phyloP scores from a whole-genome alignment of 2,888 invertebrate genomes.

The Netelia fuscicornis region DNA sequence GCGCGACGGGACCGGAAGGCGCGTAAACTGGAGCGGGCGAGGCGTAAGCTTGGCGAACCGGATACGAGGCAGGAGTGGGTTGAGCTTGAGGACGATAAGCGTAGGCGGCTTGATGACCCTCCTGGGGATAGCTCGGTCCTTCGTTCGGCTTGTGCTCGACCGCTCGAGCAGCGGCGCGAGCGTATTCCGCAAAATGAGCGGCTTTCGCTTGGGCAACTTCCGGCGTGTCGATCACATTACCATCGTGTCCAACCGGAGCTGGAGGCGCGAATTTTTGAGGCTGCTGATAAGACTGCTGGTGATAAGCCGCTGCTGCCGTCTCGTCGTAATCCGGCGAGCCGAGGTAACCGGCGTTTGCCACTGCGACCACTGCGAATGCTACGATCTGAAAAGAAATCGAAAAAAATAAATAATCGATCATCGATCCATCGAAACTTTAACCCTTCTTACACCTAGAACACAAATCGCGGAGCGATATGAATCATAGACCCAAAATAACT shows the following conservation, averaged over 20 bases:
- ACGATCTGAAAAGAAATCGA: slow-evolving; percentile 75
- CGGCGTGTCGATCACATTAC: slow-evolving; percentile 84
- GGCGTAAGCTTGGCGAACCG: slow-evolving; percentile 66
- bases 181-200: slow-evolving; percentile 83
- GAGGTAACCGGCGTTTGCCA: slow-evolving; percentile 77
- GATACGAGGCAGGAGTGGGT: slow-evolving; percentile 63
- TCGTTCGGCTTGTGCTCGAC: slow-evolving; percentile 76
- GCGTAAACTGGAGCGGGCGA: slow-evolving; percentile 71
- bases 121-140: slow-evolving; percentile 66
- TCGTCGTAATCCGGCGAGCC: slow-evolving; percentile 72
- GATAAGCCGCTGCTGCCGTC: slow-evolving; percentile 52
- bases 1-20: slow-evolving; percentile 54
- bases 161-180: slow-evolving; percentile 81
- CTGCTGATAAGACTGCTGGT: slow-evolving; percentile 62
- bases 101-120: slow-evolving; percentile 67
- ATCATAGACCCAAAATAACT: neutral
- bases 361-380: slow-evolving; percentile 73
- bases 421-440: neutral
- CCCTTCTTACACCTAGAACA: neutral
- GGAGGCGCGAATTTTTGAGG: slow-evolving; percentile 77
- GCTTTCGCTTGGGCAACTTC: slow-evolving; percentile 84
- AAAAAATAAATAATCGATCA: neutral
- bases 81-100: slow-evolving; percentile 65
- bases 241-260: slow-evolving; percentile 83
- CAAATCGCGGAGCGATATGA: neutral